phyloP scores from a whole-genome alignment of 1,140 invertebrate genomes.

The Paraescarpia echinospica region DNA sequence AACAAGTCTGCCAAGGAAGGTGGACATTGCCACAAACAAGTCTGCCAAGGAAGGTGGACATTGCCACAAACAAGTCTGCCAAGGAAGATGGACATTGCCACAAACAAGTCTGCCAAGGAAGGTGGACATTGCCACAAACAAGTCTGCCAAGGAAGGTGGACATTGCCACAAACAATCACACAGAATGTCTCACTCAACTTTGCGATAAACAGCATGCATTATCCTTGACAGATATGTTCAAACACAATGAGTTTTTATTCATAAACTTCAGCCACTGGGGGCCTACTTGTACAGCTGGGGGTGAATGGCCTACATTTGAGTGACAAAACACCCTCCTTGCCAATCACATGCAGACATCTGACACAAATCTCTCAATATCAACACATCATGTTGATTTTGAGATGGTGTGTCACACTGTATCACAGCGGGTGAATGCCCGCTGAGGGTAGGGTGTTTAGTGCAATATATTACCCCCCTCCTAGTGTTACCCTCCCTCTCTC shows the following conservation, averaged over 20 bases:
- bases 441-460: not conserved
- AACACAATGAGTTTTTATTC: not conserved
- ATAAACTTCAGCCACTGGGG: not conserved
- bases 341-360: not conserved
- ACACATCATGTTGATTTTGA: not conserved
- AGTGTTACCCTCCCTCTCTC: not conserved
- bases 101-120: too few species aligned
- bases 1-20: too few species aligned
- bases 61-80: too few species aligned
- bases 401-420: not conserved
- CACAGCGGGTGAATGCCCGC: not conserved
- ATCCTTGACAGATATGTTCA: not conserved
- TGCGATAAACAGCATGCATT: not conserved
- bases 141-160: too few species aligned
- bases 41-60: too few species aligned
- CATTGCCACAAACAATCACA: too few species aligned
- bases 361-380: not conserved
- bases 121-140: too few species aligned
- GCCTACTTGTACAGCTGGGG: not conserved
- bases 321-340: not conserved
- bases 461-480: not conserved
- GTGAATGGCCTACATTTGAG: not conserved
- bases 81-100: too few species aligned
- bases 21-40: too few species aligned
- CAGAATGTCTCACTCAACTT: not conserved